Percentiles rank a stretch among this genome's conserved stretches.
phyloP scores from a whole-genome alignment of 2,113 vertebrate genomes.

The Picathartes gymnocephalus region DNA sequence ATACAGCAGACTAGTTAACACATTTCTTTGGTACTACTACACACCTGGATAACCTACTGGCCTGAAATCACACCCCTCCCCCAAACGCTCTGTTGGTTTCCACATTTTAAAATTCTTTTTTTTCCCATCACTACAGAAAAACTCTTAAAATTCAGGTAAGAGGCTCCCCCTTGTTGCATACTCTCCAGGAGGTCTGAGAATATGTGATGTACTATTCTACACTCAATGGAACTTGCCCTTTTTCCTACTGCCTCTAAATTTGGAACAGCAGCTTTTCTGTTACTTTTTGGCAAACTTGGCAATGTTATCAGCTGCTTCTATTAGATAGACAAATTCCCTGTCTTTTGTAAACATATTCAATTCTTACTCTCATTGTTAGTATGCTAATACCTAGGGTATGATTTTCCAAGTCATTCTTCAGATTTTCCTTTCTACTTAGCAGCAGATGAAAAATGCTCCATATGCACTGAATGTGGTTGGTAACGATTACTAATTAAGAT shows the following conservation, averaged over 20 bases:
- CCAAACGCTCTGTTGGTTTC: background rate
- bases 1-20: background rate
- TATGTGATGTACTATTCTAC: background rate
- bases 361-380: background rate
- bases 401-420: background rate
- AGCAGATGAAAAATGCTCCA: background rate
- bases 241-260: background rate
- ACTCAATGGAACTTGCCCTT: background rate
- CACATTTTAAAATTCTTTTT: background rate
- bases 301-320: background rate
- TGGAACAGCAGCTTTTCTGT: background rate
- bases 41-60: background rate
- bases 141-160: background rate
- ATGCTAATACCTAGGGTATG: background rate
- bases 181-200: background rate
- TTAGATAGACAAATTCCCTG: background rate
- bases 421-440: background rate
- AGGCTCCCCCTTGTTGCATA: background rate
- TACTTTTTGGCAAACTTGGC: background rate
- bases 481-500: background rate
- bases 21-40: background rate
- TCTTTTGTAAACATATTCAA: background rate
- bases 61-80: background rate
- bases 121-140: background rate
- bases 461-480: background rate